Percentiles rank a stretch among this genome's conserved stretches.
phyloP scores from a whole-genome alignment of 2,113 vertebrate genomes.

The Mugil cephalus region DNA sequence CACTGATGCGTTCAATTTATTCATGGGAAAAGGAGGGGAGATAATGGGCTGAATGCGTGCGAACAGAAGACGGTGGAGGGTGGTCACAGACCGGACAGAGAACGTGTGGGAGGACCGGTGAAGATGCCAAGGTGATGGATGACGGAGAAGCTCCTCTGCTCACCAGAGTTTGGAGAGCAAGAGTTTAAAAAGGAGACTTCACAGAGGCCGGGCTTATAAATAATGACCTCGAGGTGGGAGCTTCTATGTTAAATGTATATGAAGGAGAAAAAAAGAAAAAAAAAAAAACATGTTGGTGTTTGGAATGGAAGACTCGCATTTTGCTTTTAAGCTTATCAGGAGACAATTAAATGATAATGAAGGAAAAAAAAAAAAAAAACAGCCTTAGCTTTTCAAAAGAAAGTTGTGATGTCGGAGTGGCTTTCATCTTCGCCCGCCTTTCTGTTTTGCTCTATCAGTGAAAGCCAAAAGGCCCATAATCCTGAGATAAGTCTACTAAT shows the following conservation, averaged over 20 bases:
- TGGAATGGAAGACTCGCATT: constrained; percentile 33
- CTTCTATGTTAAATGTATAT: constrained; percentile 28
- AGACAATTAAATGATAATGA: constrained; percentile 71
- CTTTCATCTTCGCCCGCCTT: constrained; percentile 68
- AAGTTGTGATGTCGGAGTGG: constrained; percentile 45
- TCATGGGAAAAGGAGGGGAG: constrained; percentile 65
- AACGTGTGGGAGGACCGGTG: constrained; percentile 82
- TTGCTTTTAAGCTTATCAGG: constrained; percentile 68
- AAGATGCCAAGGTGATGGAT: constrained; percentile 69
- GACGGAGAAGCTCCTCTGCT: constrained; percentile 59
- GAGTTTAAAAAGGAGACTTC: constrained; percentile 63
- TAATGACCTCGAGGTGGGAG: constrained; percentile 56
- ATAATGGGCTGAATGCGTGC: constrained; percentile 75
- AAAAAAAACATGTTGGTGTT: constrained; percentile 49
- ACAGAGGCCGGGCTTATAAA: constrained; percentile 49
- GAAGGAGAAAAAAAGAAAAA: neutral
- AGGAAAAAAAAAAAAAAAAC: constrained; percentile 22
- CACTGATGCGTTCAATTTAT: constrained; percentile 81
- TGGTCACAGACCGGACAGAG: constrained; percentile 66
- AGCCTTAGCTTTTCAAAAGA: constrained; percentile 57
- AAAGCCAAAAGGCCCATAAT: constrained; percentile 72
- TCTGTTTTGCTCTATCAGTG: constrained; percentile 68
- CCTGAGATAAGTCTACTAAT: constrained; percentile 76
- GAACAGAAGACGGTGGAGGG: constrained; percentile 72
- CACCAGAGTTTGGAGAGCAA: constrained; percentile 60